Conservation (phyloP, 1,140 invertebrate genomes). For the Pseudoatta argentina region DNA sequence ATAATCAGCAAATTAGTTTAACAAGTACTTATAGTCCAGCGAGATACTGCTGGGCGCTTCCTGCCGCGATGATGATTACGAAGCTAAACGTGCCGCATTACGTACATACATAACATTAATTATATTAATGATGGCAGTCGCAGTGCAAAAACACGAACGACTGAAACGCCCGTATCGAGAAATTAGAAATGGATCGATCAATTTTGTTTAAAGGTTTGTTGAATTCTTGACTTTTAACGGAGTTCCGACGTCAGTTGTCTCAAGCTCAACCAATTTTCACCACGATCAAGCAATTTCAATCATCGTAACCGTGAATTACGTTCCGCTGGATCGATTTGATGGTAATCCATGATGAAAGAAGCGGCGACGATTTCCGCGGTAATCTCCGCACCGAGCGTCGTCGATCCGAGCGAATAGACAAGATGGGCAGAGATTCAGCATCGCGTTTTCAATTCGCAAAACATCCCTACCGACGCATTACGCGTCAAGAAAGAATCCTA, state of each 20-base stretch:
- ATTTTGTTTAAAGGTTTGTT: background rate
- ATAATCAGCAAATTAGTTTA: slow-evolving; percentile 55
- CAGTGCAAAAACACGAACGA: background rate
- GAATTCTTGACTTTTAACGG: background rate
- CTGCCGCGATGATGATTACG: slow-evolving; percentile 26
- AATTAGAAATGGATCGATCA: background rate
- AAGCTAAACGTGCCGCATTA: background rate
- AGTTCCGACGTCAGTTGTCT: background rate
- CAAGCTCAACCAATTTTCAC: slow-evolving; percentile 10
- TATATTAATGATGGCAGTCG: slow-evolving; percentile 4
- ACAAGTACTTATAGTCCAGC: slow-evolving; percentile 8
- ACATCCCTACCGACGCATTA: slow-evolving; percentile 30
- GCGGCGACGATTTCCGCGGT: slow-evolving; percentile 1
- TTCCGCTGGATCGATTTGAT: slow-evolving; percentile 7
- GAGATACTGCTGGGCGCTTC: slow-evolving; percentile 29
- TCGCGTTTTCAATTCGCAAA: slow-evolving; percentile 50
- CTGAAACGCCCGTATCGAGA: background rate
- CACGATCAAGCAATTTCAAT: background rate
- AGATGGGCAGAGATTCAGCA: background rate
- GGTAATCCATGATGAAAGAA: background rate
- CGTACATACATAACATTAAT: background rate
- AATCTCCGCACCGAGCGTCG: background rate
- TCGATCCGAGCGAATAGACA: background rate
- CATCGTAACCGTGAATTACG: slow-evolving; percentile 17
- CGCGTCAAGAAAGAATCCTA: slow-evolving; percentile 43